Conservation (phyloP, 2,888 invertebrate species). For the Acanthopleura granulata region DNA sequence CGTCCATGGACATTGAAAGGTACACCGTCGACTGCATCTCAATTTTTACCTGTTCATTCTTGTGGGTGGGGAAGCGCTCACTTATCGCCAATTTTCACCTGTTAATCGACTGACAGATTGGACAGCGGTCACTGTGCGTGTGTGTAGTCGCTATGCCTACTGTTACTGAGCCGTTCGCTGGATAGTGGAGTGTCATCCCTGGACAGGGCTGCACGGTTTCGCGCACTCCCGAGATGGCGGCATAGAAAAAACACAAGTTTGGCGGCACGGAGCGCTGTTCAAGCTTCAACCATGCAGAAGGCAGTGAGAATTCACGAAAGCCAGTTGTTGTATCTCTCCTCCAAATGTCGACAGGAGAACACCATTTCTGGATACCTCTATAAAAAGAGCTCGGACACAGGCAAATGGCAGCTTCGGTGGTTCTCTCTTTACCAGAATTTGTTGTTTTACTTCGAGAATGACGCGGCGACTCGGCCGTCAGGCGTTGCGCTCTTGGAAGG, state of each 20-base stretch:
- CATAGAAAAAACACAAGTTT: no score
- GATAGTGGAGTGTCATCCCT: not conserved
- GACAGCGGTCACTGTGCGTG: not conserved
- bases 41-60: no score
- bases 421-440: constrained; percentile 81
- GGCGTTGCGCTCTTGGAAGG: constrained; percentile 90
- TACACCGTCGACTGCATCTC: no score
- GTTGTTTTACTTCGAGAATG: constrained; percentile 91
- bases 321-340: constrained; percentile 86
- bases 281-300: constrained; percentile 78
- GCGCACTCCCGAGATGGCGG: no score
- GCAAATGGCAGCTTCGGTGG: constrained; percentile 83
- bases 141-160: not conserved
- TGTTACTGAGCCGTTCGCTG: not conserved
- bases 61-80: not conserved
- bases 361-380: constrained; percentile 86
- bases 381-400: constrained; percentile 86
- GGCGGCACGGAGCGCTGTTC: not conserved
- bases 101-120: not conserved
- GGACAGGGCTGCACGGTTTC: no score
- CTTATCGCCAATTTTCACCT: constrained; percentile 13
- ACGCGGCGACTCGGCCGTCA: constrained; percentile 82
- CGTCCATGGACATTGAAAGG: no score
- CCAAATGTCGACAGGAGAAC: constrained; percentile 87
- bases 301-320: constrained; percentile 85